These are phyloP conservation scores for Tenthredo scrophulariae DNA, from an alignment of 2,888 invertebrate species.

Conservation along the genomic window DNA sequence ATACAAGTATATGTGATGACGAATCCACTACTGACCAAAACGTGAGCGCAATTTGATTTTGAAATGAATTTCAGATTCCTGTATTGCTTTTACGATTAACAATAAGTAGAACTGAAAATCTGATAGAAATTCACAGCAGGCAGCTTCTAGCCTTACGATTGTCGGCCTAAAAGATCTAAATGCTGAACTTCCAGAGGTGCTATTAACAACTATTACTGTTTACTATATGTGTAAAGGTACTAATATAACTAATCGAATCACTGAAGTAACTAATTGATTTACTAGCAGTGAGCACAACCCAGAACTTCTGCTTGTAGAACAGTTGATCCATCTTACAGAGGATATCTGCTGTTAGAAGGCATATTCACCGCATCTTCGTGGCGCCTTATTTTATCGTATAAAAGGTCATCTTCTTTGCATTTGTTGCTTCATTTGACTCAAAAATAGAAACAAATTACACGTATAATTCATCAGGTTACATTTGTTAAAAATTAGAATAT, in stretches of 20 bases:
- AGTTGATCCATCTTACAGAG: neutral
- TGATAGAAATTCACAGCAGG: neutral
- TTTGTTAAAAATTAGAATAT: no score
- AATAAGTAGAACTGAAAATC: neutral
- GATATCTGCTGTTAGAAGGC: neutral
- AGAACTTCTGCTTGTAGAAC: neutral
- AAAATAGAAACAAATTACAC: no score
- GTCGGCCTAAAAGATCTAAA: neutral
- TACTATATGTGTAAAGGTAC: neutral
- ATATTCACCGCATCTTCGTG: neutral
- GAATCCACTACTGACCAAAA: neutral
- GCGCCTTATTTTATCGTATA: neutral
- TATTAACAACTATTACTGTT: neutral
- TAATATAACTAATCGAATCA: neutral
- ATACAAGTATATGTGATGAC: neutral
- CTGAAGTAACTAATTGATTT: neutral
- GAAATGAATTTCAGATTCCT: neutral
- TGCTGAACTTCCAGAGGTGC: neutral
- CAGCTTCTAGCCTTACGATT: neutral
- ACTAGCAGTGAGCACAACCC: neutral
- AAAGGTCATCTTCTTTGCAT: neutral
- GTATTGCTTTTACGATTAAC: neutral
- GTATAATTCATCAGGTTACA: no score
- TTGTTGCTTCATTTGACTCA: neutral
- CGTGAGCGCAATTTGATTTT: neutral